Percentiles rank a stretch among this genome's conserved stretches.
Conservation (phyloP, 1,140 invertebrate species). For the Cotesia glomerata region DNA sequence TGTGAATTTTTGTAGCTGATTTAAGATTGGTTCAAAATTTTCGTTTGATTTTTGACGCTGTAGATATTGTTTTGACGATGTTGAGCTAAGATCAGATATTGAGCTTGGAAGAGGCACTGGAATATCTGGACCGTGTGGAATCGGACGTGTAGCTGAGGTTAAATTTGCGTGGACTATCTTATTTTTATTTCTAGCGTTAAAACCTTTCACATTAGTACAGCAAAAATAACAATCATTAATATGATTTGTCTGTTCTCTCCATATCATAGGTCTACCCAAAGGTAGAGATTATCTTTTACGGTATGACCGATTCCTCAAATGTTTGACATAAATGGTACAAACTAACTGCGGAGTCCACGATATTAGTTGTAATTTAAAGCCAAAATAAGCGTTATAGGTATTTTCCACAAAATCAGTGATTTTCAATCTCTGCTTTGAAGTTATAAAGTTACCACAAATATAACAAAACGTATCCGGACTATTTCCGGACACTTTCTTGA, state of each 20-base stretch:
- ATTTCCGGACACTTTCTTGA: conserved; percentile 14
- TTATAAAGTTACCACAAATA: conserved; percentile 31
- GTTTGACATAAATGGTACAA: conserved; percentile 18
- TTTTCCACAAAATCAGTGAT: conserved; percentile 19
- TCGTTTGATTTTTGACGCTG: too few species aligned
- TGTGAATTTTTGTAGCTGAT: conserved; percentile 12
- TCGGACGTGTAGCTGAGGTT: conserved; percentile 13
- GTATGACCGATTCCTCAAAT: conserved; percentile 30
- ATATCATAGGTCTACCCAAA: conserved; percentile 41
- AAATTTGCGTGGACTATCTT: conserved; percentile 27
- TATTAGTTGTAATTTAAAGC: conserved; percentile 23
- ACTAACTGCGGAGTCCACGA: conserved; percentile 24
- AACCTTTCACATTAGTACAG: conserved; percentile 37
- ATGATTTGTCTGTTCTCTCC: conserved; percentile 39
- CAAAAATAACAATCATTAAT: conserved; percentile 43
- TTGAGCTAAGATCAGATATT: not conserved
- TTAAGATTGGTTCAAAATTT: too few species aligned
- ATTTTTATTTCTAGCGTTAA: conserved; percentile 34
- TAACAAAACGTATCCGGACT: conserved; percentile 33
- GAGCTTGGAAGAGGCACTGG: not conserved
- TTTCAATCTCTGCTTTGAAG: conserved; percentile 28
- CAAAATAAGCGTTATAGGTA: conserved; percentile 35
- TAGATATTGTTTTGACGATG: not conserved
- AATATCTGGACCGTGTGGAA: not conserved
- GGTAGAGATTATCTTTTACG: conserved; percentile 36